phyloP scores from a whole-genome alignment of 2,888 invertebrate species.

The Mystacides longicornis region DNA sequence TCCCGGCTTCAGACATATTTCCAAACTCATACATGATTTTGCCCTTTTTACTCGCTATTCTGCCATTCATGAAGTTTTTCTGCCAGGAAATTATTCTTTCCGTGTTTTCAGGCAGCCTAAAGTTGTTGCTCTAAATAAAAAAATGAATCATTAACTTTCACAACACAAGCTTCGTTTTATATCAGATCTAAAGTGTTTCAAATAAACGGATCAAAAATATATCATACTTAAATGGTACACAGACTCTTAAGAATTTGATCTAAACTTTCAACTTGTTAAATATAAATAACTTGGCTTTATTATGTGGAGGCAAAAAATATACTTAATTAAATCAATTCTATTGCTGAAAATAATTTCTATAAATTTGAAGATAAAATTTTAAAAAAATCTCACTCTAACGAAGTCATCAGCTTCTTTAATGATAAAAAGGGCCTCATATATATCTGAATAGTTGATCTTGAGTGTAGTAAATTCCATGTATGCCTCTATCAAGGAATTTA shows the following conservation, averaged over 20 bases:
- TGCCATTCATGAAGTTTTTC: slow-evolving; percentile 33
- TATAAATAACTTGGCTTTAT: no score
- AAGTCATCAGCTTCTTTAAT: slow-evolving; percentile 44
- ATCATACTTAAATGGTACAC: no score
- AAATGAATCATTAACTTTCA: neutral
- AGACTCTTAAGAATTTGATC: no score
- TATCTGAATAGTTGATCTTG: slow-evolving; percentile 47
- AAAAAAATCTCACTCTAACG: slow-evolving; percentile 32
- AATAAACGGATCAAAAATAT: no score
- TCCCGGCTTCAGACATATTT: slow-evolving; percentile 34
- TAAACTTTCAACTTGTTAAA: no score
- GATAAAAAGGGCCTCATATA: slow-evolving; percentile 50
- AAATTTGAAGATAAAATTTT: neutral
- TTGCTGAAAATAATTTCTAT: no score
- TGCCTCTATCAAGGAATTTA: slow-evolving; percentile 45
- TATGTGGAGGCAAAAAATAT: no score
- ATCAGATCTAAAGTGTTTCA: no score
- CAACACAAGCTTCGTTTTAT: no score
- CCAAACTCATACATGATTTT: slow-evolving; percentile 35
- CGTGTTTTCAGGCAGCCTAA: slow-evolving; percentile 13
- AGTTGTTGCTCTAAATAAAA: slow-evolving; percentile 14
- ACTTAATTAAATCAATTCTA: no score
- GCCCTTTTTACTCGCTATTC: slow-evolving; percentile 34
- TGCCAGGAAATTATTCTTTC: slow-evolving; percentile 30
- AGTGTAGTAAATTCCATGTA: slow-evolving; percentile 52